Evolutionary conservation across 2,797 vertebrate genomes (phyloP).

Genomic region (Momotus momota): DNA sequence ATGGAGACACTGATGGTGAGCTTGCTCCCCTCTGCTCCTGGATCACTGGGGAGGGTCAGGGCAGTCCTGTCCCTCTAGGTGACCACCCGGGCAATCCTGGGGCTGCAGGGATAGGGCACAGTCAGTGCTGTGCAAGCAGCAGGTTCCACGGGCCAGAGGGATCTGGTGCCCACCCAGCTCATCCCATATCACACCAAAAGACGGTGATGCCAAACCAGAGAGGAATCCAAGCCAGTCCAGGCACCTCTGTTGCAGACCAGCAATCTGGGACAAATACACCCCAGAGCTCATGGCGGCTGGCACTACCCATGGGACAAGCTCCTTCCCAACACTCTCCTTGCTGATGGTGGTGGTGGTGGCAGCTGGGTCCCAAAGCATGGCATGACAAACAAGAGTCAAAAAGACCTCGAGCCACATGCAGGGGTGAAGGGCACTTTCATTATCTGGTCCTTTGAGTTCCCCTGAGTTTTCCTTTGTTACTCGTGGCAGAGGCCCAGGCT

Average conservation of each 20-base stretch:
- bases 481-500: neutral
- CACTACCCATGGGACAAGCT: neutral
- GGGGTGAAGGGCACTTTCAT: neutral
- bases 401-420: neutral
- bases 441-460: neutral
- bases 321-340: neutral
- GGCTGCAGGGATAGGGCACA: fast-evolving
- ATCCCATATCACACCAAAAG: neutral
- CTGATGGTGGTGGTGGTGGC: too few species aligned
- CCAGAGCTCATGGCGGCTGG: fast-evolving
- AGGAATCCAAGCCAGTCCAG: neutral
- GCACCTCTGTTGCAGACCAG: neutral
- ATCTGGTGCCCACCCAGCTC: neutral
- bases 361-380: neutral
- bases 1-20: neutral
- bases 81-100: fast-evolving
- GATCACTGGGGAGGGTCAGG: neutral
- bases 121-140: neutral
- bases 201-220: neutral
- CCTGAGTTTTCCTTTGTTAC: neutral
- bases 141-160: neutral
- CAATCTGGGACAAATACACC: neutral
- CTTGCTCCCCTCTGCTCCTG: neutral
- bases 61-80: neutral
- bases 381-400: neutral